Base-by-base conservation (phyloP, 2,113 vertebrate species). In the Gobio gobio region DNA sequence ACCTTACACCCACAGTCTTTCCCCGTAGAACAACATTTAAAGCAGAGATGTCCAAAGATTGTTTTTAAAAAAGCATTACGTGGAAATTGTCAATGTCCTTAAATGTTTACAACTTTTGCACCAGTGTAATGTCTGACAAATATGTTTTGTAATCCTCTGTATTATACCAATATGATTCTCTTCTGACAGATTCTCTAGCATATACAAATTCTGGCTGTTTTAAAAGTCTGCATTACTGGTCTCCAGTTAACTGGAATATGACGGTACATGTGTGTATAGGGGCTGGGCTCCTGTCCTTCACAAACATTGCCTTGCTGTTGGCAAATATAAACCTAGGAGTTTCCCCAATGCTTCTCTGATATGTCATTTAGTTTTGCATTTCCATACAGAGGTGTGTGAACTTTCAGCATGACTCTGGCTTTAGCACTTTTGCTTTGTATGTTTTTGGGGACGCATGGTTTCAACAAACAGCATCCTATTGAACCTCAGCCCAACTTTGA, bases 401-500 rank as follows among this genome's bases (percentile, higher is more conserved):
- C 63, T 45, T 86, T 70, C 86, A 88, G 36, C 59, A 89, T 89
- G 88, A 66, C 63, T 61, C 64, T 85, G 45, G 51, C 7, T 49
- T 72, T 85, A 10, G 68, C 4, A 4, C 26, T 82, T 83, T 61
- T 89, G 59, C 51, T 75, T 61, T 78, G 72, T 43, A 22, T 80
- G 54, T 49, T 72, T 59, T 72, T 75, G 18, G 77, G 59, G 59
- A 78, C 85, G 2, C 80, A 82, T n/a, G 72, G 79, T 29, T 51
- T 77, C 73, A 81, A 82, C 73, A 84, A 56, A 45, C 74, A 58
- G 29, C 18, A 43, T 72, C 2, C 72, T 22, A 54, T 89, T 63
- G 82, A 64, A 33, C 86, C 89, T 3, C 88, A 87, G 72, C 5
- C 72, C 16, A 78, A 85, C 33, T 90, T 90, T 36, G 76, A 88